Evolutionary conservation across 2,113 vertebrate species (phyloP).

Genomic region (Aleadryas rufinucha): DNA sequence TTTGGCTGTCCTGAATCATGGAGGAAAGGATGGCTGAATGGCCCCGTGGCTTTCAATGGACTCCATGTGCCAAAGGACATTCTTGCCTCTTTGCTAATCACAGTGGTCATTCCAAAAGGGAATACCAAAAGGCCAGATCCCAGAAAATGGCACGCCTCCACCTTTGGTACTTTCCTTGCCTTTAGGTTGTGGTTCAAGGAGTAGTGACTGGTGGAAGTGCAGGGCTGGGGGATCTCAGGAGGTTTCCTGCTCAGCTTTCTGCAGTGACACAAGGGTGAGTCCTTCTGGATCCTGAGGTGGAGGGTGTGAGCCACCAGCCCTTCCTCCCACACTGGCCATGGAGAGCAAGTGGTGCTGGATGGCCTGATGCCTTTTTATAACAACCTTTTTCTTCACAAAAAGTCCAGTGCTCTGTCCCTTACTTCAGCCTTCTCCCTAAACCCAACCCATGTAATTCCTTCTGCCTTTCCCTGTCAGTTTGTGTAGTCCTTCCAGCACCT

Average conservation of each 20-base stretch:
- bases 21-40: neutral
- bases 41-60: neutral
- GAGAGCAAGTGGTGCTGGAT: neutral
- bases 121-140: accelerated
- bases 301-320: neutral
- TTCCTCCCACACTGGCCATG: neutral
- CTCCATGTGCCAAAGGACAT: neutral
- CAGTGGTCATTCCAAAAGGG: neutral
- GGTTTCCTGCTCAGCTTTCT: neutral
- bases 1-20: neutral
- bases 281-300: neutral
- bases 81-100: neutral
- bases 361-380: neutral
- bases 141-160: accelerated
- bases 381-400: neutral
- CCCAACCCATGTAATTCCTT: neutral
- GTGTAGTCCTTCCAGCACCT: neutral
- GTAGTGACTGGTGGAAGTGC: neutral
- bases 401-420: neutral
- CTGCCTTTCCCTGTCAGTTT: neutral
- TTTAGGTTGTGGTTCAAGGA: neutral
- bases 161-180: neutral
- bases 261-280: neutral
- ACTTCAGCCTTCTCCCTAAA: neutral
- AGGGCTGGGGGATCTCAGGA: neutral